Evolutionary conservation across 2,888 invertebrate genomes (phyloP), one percentile per base, ranked within the genome.

Genomic region (Macrophya annulata): DNA sequence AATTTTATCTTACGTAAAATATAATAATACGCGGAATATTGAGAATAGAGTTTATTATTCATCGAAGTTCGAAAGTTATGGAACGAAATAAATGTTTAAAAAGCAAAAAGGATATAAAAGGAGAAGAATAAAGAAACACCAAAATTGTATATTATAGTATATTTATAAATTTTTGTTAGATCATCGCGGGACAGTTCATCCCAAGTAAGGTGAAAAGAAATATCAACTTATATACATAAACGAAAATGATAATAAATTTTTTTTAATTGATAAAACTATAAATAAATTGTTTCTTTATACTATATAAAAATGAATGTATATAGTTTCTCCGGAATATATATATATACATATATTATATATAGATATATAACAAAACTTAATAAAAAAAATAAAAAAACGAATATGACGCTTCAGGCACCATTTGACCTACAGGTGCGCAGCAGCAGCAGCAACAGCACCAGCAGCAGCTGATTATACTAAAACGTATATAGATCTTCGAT

Each of bases 391-490:
- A n/a, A 17, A 17, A 51, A 17, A 55, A n/a, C 17, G n/a, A n/a
- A n/a, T n/a, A 51, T 17, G 25, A 62, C 25, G 76, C 76, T n/a
- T 76, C 48, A 48, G 76, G 76, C 48, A 48, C 45, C 45, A 40
- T 71, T 71, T 40, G 71, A 71, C 40, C 71, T 71, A 71, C 37
- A 71, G 71, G 71, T 71, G 71, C 71, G 71, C 71, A 40, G 71
- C 71, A 10, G 71, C 40, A 71, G 71, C n/a, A 9, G 71, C 37
- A 40, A 17, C n/a, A 12, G 65, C 17, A n/a, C 17, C 71, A 71
- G 71, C 40, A n/a, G 40, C 40, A 40, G 71, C 40, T 40, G 40
- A 71, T 71, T 40, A 31, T 31, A 40, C 9, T 40, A 71, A 40
- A 71, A 37, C 71, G 71, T 3, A 71, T 10, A 25, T 37, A 37